Percentiles rank a stretch among this genome's conserved stretches.
Evolutionary conservation across 2,113 vertebrate genomes (phyloP).

Genomic region (Equus przewalskii): DNA sequence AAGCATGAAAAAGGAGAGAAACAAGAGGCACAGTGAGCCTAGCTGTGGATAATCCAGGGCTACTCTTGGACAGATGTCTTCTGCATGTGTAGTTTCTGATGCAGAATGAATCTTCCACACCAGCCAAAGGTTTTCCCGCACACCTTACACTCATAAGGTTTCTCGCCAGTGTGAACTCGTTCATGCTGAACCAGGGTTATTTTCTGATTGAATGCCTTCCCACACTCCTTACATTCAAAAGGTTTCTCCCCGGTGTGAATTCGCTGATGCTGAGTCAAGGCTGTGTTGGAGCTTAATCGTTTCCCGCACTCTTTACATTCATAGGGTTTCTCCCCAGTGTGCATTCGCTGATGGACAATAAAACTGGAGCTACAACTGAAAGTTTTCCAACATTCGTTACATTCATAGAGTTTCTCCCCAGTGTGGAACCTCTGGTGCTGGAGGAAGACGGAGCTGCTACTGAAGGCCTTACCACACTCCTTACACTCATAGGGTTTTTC

Average conservation of each 20-base stretch:
- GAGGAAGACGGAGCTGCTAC: background rate
- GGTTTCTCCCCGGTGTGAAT: slow-evolving; percentile 43
- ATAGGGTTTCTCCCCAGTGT: background rate
- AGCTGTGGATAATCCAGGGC: background rate
- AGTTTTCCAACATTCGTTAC: background rate
- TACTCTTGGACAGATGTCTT: background rate
- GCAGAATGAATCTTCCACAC: slow-evolving; percentile 2
- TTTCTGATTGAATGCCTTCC: slow-evolving; percentile 47
- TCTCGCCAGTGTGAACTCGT: background rate
- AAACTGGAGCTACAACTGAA: slow-evolving; percentile 24
- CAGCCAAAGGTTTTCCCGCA: slow-evolving; percentile 35
- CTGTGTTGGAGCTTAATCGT: background rate
- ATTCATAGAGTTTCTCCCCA: slow-evolving; percentile 13
- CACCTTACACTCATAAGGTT: background rate
- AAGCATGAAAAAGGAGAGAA: background rate
- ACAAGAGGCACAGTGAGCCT: background rate
- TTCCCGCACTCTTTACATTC: slow-evolving; percentile 23
- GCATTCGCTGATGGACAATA: background rate
- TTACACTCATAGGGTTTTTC: slow-evolving; percentile 13
- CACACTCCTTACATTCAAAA: slow-evolving; percentile 32
- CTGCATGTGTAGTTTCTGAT: background rate
- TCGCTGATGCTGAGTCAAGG: background rate
- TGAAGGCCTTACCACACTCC: slow-evolving; percentile 25
- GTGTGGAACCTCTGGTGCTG: slow-evolving; percentile 43
- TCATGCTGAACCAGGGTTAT: background rate